Conservation (phyloP, 2,888 invertebrate species). For the Xanthia togata region DNA sequence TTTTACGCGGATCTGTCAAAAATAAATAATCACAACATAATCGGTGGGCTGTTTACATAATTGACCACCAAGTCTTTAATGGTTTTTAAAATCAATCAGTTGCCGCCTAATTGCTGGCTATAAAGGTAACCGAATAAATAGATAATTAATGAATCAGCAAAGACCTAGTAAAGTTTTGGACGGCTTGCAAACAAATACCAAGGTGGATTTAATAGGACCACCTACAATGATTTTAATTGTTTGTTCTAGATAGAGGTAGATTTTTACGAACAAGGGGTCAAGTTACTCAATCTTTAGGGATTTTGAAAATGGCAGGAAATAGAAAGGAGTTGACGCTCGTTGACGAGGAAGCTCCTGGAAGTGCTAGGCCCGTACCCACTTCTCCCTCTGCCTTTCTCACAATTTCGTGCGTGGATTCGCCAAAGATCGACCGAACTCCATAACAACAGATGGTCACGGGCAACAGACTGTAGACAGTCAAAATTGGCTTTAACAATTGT, state of each 20-base stretch:
- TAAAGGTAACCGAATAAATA: constrained; percentile 24
- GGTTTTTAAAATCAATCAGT: constrained; percentile 31
- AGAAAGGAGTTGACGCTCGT: no score
- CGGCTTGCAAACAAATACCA: neutral
- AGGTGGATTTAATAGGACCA: constrained; percentile 17
- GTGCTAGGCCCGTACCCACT: no score
- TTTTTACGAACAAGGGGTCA: no score
- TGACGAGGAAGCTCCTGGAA: no score
- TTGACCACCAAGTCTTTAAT: constrained; percentile 14
- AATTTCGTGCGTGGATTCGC: no score
- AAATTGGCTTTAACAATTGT: no score
- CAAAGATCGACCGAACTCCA: no score
- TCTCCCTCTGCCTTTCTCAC: no score
- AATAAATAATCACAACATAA: constrained; percentile 1
- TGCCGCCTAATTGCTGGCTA: constrained; percentile 24
- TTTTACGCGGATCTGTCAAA: neutral
- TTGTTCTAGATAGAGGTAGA: neutral
- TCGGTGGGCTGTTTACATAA: constrained; percentile 26
- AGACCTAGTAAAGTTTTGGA: neutral
- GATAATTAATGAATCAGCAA: constrained; percentile 1
- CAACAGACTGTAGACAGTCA: no score
- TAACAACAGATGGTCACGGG: no score
- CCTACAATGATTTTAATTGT: constrained; percentile 19
- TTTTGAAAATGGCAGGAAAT: neutral
- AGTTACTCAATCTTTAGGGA: neutral